Percentiles rank a stretch among this genome's conserved stretches.
phyloP scores from a whole-genome alignment of 2,113 vertebrate genomes.

The Poeciliopsis prolifica region DNA sequence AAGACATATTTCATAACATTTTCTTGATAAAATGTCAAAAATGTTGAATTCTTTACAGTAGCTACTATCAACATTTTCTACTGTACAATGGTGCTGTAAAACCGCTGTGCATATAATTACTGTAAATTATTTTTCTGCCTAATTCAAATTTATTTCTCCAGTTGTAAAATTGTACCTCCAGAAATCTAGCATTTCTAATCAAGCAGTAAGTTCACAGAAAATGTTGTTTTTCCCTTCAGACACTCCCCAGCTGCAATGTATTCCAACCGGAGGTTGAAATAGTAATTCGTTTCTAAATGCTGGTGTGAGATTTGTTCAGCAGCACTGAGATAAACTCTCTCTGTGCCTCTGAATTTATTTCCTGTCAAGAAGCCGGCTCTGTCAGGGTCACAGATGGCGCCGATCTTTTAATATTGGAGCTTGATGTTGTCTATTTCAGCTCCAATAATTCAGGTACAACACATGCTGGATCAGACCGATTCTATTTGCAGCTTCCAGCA shows the following conservation, averaged over 20 bases:
- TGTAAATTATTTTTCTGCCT: no score
- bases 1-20: no score
- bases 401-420: constrained; percentile 14
- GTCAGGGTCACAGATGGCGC: constrained; percentile 20
- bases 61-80: not conserved
- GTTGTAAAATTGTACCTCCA: not conserved
- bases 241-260: not conserved
- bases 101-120: not conserved
- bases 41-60: not conserved
- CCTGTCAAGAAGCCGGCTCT: constrained; percentile 15
- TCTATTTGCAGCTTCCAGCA: not conserved
- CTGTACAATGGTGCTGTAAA: not conserved
- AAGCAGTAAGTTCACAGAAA: not conserved
- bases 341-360: constrained; percentile 11
- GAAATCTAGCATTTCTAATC: not conserved
- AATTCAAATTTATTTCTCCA: not conserved
- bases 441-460: constrained; percentile 1
- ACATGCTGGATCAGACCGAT: not conserved
- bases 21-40: no score
- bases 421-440: not conserved
- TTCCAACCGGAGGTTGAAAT: not conserved
- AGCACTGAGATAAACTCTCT: constrained; percentile 17
- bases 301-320: not conserved
- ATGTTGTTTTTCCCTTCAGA: not conserved
- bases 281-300: not conserved